phyloP scores from a whole-genome alignment of 2,888 invertebrate species.

The Lasioglossum figueresi region DNA sequence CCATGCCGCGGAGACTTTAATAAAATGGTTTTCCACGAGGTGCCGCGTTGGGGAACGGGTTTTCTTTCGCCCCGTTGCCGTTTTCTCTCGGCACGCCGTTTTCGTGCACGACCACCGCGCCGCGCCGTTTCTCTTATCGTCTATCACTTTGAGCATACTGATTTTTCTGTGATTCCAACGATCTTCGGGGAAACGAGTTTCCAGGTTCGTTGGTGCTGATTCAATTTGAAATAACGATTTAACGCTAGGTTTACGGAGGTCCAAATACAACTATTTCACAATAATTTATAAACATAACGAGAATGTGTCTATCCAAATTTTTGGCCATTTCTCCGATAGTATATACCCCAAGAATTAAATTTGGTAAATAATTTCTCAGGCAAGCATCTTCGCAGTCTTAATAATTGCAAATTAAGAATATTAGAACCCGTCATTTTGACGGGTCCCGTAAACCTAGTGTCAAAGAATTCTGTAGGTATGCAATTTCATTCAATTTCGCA shows the following conservation, averaged over 20 bases:
- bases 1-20: constrained; percentile 48
- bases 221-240: background rate
- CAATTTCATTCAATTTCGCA: background rate
- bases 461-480: background rate
- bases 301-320: too few relatives aligned
- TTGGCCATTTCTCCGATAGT: too few relatives aligned
- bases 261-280: too few relatives aligned
- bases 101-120: background rate
- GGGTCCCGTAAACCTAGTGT: too few relatives aligned
- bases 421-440: too few relatives aligned
- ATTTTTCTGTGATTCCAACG: background rate
- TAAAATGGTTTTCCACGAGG: constrained; percentile 41
- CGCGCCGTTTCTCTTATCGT: background rate
- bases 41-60: background rate
- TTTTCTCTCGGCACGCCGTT: background rate
- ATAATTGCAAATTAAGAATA: too few relatives aligned
- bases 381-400: too few relatives aligned
- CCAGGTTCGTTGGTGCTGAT: background rate
- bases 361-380: too few relatives aligned
- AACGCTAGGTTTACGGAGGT: too few relatives aligned
- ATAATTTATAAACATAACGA: too few relatives aligned
- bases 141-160: background rate
- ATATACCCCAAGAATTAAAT: too few relatives aligned
- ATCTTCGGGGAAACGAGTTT: background rate
- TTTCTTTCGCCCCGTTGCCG: constrained; percentile 6